Conservation (phyloP, 2,888 invertebrate genomes). For the Tetranychus truncatus region DNA sequence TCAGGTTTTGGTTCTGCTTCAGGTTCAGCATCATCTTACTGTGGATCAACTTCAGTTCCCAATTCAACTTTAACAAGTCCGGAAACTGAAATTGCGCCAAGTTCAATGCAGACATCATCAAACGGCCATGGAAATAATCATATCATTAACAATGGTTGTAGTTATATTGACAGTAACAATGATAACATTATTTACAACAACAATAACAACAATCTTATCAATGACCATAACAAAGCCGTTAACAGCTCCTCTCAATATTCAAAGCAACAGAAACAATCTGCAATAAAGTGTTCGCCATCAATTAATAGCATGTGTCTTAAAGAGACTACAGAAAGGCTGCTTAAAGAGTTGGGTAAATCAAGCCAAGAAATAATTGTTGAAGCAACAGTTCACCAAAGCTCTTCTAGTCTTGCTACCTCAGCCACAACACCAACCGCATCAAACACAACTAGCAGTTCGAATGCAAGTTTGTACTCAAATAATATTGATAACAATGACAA, state of each 20-base stretch:
- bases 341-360: background rate
- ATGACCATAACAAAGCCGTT: background rate
- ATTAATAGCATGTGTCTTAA: slow-evolving; percentile 7
- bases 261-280: background rate
- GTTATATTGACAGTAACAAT: background rate
- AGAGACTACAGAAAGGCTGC: background rate
- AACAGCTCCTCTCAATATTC: background rate
- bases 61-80: slow-evolving; percentile 23
- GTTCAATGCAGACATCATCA: background rate
- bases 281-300: background rate
- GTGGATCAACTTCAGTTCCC: slow-evolving; percentile 16
- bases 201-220: background rate
- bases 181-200: background rate
- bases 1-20: slow-evolving; percentile 9
- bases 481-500: no score
- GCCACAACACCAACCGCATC: background rate
- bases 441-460: slow-evolving; percentile 4
- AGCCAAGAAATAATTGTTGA: slow-evolving; percentile 10
- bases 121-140: background rate
- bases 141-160: background rate
- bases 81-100: slow-evolving; percentile 18
- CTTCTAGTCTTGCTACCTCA: background rate
- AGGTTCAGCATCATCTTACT: slow-evolving; percentile 9
- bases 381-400: slow-evolving; percentile 13
- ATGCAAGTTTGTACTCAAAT: background rate